A percentile compares a stretch with the other conserved stretches of the same genome.
phyloP scores from a whole-genome alignment of 2,888 invertebrate species.

The Idaea aversata region DNA sequence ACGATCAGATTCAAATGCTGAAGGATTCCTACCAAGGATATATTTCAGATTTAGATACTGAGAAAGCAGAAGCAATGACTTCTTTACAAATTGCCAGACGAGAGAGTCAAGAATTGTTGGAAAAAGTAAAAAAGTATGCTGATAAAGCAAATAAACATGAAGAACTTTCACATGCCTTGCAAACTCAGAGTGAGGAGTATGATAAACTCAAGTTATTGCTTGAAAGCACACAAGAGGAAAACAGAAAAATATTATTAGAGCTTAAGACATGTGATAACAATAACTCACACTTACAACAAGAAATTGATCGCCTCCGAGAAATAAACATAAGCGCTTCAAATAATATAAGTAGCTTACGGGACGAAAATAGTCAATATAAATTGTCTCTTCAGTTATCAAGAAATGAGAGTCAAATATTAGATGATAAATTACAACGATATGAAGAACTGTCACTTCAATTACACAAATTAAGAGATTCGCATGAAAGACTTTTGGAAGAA shows the following conservation, averaged over 20 bases:
- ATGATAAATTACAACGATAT: constrained; percentile 41
- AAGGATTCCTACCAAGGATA: constrained; percentile 41
- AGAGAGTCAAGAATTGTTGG: constrained; percentile 57
- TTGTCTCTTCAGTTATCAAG: constrained; percentile 39
- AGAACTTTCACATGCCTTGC: constrained; percentile 35
- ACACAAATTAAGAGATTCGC: constrained; percentile 37
- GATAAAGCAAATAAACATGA: constrained; percentile 36
- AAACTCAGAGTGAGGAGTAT: constrained; percentile 35
- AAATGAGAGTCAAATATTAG: constrained; percentile 50
- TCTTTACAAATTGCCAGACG: constrained; percentile 49
- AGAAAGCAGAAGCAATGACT: constrained; percentile 45
- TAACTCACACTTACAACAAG: constrained; percentile 42
- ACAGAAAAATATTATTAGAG: constrained; percentile 35
- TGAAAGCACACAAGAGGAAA: constrained; percentile 37
- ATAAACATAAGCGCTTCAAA: constrained; percentile 37
- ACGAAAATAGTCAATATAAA: constrained; percentile 48
- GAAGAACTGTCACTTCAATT: constrained; percentile 42
- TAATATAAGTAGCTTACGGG: constrained; percentile 44
- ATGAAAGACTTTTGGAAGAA: constrained; percentile 40
- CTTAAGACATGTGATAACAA: constrained; percentile 35
- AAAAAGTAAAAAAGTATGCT: constrained; percentile 49
- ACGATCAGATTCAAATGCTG: constrained; percentile 42
- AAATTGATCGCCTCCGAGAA: constrained; percentile 50
- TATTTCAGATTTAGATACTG: constrained; percentile 43
- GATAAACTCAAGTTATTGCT: constrained; percentile 36